A percentile compares a stretch with the other conserved stretches of the same genome.
phyloP scores from a whole-genome alignment of 2,113 vertebrate genomes.

The Coturnix japonica region DNA sequence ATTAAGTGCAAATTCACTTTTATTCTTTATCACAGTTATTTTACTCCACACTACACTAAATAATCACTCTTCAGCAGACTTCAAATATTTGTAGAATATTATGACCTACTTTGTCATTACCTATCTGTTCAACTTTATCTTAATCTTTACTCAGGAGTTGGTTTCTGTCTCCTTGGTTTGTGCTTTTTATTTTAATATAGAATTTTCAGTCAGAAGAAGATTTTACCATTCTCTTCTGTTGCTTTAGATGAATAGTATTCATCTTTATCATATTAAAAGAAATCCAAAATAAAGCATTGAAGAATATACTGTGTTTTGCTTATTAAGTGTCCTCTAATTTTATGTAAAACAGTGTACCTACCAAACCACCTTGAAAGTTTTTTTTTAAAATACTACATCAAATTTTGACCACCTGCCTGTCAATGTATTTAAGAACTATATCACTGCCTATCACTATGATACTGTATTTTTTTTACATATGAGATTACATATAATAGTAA shows the following conservation, averaged over 20 bases:
- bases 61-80: background rate
- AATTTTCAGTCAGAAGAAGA: background rate
- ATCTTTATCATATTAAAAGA: background rate
- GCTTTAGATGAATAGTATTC: background rate
- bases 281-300: background rate
- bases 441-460: background rate
- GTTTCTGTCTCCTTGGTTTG: background rate
- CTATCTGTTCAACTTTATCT: background rate
- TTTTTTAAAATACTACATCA: background rate
- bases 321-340: background rate
- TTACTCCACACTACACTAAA: background rate
- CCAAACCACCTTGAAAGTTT: background rate
- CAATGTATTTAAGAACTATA: background rate
- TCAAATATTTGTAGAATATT: constrained; percentile 10
- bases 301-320: background rate
- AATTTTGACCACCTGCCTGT: background rate
- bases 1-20: background rate
- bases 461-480: background rate
- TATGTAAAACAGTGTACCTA: background rate
- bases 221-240: background rate
- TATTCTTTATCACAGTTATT: background rate
- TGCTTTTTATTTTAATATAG: background rate
- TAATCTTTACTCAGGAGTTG: background rate
- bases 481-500: background rate
- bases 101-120: background rate